Evolutionary conservation across 2,797 vertebrate species (phyloP), one percentile per base, ranked within the genome.

Genomic region (Emydoidea blandingii): DNA sequence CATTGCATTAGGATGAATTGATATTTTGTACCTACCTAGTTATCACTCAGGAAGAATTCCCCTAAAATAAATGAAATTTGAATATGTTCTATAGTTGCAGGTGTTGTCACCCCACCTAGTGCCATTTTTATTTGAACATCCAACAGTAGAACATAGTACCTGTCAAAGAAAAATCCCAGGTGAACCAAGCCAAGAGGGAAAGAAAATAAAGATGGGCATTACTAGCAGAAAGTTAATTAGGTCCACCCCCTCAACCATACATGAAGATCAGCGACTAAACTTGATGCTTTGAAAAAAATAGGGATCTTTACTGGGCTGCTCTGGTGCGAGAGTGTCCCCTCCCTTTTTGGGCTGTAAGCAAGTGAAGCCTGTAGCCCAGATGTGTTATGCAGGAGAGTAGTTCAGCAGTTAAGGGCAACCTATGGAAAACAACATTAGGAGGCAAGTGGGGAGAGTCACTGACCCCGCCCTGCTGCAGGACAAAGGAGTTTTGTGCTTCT

Each of bases 1-100:
- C 0, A 31, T 10, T 72, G 50, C 47, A 47, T 52, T 12, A 5
- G 4, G 29, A 72, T 11, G 6, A 14, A 3, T 0, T 0, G 3
- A 4, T 5, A 2, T 84, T 94, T 56, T 19, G n/a, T 31, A 82
- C 54, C 2, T 0, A 54, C 19, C 8, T 27, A 41, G 21, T 72
- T 37, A 47, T 47, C 72, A 47, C 72, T 44, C 41, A 76, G 23
- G 3, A 44, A 56, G 37, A 53, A 41, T 27, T 19, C 53, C 37
- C 21, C 52, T 54, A 37, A 44, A 57, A 44, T 6, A 29, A 81
- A 44, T 14, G 12, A 27, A 25, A 52, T 37, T 54, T 53, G 21
- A 80, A 23, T n/a, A 80, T 37, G 12, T 80, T n/a, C 50, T 9
- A 47, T 31, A 74, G 11, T 29, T 57, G 54, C 23, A 44, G 54